These are phyloP conservation scores for Drosophila tripunctata DNA, from an alignment of 2,888 invertebrate species.

Conservation along the genomic window DNA sequence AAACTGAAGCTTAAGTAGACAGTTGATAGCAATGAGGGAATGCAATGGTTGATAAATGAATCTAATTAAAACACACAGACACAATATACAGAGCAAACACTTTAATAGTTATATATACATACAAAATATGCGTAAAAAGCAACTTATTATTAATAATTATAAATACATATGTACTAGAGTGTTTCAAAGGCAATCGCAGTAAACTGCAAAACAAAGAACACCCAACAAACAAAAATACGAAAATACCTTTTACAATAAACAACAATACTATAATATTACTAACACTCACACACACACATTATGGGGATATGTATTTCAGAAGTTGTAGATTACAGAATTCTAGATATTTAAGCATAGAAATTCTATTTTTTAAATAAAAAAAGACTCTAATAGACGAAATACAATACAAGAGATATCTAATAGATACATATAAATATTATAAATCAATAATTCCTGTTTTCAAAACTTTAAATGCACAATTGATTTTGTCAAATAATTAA, in stretches of 20 bases:
- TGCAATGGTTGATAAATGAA: constrained; percentile 43
- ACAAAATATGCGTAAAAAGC: constrained; percentile 35
- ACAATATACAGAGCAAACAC: constrained; percentile 46
- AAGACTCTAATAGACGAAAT: constrained; percentile 75
- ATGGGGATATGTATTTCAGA: constrained; percentile 65
- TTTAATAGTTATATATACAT: constrained; percentile 53
- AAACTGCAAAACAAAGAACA: constrained; percentile 71
- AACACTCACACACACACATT: constrained; percentile 26
- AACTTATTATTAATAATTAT: constrained; percentile 62
- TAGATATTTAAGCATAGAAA: constrained; percentile 74
- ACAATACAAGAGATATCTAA: constrained; percentile 61
- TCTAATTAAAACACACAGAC: constrained; percentile 49
- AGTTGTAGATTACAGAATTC: constrained; percentile 61
- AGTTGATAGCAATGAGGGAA: constrained; percentile 38
- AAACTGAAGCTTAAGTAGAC: constrained; percentile 39
- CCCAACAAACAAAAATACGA: constrained; percentile 50
- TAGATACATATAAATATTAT: constrained; percentile 53
- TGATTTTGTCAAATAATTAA: constrained; percentile 54
- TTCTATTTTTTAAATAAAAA: constrained; percentile 77
- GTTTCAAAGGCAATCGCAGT: constrained; percentile 79
- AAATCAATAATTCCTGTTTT: constrained; percentile 57
- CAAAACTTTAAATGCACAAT: constrained; percentile 64
- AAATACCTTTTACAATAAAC: constrained; percentile 62
- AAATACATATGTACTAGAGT: constrained; percentile 58
- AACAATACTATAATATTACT: constrained; percentile 21